phyloP scores from a whole-genome alignment of 2,888 invertebrate genomes.

The Idaea biselata region DNA sequence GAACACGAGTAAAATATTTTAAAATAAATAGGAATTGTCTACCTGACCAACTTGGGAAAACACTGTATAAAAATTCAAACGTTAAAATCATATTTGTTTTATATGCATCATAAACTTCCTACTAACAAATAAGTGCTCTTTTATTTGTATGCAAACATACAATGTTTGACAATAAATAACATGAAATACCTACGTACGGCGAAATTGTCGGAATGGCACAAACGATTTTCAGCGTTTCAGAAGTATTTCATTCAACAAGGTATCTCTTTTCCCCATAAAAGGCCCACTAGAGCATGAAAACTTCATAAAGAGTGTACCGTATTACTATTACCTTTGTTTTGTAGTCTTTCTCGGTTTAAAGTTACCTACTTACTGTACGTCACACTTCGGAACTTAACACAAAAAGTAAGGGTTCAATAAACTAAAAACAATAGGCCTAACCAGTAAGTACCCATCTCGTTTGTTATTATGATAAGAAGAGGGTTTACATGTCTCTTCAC shows the following conservation, averaged over 20 bases:
- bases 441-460: constrained; percentile 41
- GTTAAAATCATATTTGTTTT: not conserved
- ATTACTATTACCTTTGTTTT: constrained; percentile 38
- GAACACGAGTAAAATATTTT: too few species aligned
- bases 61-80: not conserved
- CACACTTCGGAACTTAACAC: constrained; percentile 43
- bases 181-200: not conserved
- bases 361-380: constrained; percentile 38
- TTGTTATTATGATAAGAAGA: constrained; percentile 29
- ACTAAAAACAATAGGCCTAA: constrained; percentile 52
- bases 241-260: constrained; percentile 23
- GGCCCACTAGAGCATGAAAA: constrained; percentile 53
- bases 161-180: not conserved
- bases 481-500: constrained; percentile 11
- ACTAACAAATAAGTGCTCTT: not conserved
- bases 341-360: constrained; percentile 38
- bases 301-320: constrained; percentile 46
- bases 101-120: not conserved
- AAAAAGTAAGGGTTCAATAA: constrained; percentile 54
- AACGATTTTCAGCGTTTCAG: constrained; percentile 14
- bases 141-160: not conserved
- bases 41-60: not conserved
- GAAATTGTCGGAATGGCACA: not conserved
- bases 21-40: too few species aligned
- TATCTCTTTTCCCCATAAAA: constrained; percentile 13